Evolutionary conservation across 2,888 invertebrate genomes (phyloP).

Genomic region (Azorinus chamasolen): DNA sequence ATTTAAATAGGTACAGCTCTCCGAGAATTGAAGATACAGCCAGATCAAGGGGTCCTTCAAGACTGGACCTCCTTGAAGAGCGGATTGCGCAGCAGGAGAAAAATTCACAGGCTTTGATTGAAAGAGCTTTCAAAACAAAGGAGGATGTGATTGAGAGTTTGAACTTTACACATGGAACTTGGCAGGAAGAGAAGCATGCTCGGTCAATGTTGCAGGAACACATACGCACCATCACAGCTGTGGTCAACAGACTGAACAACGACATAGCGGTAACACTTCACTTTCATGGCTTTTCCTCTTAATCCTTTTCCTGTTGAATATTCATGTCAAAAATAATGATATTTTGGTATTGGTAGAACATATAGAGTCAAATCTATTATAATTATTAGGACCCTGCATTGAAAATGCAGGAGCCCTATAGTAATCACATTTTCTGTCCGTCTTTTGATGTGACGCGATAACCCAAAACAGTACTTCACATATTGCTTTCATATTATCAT

Average conservation of each 20-base stretch:
- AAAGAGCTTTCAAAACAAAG: conserved; percentile 83
- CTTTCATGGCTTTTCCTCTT: too few relatives aligned
- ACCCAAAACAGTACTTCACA: too few relatives aligned
- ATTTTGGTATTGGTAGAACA: too few relatives aligned
- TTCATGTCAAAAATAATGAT: too few relatives aligned
- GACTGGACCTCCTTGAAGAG: conserved; percentile 80
- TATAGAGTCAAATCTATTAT: too few relatives aligned
- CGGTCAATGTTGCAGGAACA: conserved; percentile 85
- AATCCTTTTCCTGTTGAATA: too few relatives aligned
- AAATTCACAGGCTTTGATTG: conserved; percentile 82
- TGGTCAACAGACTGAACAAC: conserved; percentile 83
- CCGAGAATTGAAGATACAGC: conserved; percentile 18
- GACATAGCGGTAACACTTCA: conserved; percentile 83
- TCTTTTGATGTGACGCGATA: too few relatives aligned
- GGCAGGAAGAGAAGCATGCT: conserved; percentile 85
- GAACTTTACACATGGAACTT: conserved; percentile 84
- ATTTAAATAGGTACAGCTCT: conserved; percentile 29
- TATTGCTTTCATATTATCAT: too few relatives aligned
- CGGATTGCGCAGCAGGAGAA: conserved; percentile 82
- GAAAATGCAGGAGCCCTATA: too few relatives aligned
- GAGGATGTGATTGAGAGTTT: conserved; percentile 85
- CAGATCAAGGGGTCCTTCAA: conserved; percentile 65
- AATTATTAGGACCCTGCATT: too few relatives aligned
- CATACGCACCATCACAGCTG: conserved; percentile 85
- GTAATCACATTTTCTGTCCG: too few relatives aligned